A percentile compares a stretch with the other conserved stretches of the same genome.
These are phyloP conservation scores for Cybosia mesomella DNA, from an alignment of 2,888 invertebrate genomes.

Conservation along the genomic window DNA sequence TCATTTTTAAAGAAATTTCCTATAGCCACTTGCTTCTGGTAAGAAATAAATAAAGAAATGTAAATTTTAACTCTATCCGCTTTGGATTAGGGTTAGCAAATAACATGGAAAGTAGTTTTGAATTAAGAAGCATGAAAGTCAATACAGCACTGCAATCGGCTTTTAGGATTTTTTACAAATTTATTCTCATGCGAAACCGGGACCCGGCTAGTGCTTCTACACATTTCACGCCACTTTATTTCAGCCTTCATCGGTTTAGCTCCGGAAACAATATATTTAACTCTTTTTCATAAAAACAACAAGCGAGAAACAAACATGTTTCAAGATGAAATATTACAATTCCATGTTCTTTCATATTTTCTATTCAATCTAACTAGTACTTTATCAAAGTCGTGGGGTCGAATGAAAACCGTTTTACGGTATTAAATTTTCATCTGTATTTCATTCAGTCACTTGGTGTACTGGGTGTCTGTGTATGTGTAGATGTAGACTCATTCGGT, in stretches of 20 bases:
- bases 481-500: conserved; percentile 44
- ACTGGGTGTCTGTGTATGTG: conserved; percentile 32
- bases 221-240: not conserved
- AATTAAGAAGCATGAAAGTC: not conserved
- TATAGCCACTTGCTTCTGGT: too few relatives aligned
- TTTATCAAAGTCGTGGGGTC: conserved; percentile 32
- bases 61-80: too few relatives aligned
- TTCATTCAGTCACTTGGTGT: conserved; percentile 46
- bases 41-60: too few relatives aligned
- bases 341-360: conserved; percentile 1
- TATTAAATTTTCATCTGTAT: conserved; percentile 52
- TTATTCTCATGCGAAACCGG: too few relatives aligned
- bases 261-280: not conserved
- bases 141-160: not conserved
- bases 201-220: not conserved
- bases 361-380: conserved; percentile 17
- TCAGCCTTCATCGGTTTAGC: not conserved
- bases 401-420: conserved; percentile 39
- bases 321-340: not conserved
- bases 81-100: not conserved
- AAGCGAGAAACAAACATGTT: not conserved
- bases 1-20: too few relatives aligned
- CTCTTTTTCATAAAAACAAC: not conserved
- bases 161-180: too few relatives aligned
- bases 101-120: not conserved